Base-by-base conservation (phyloP, 2,888 invertebrate genomes). In the Dorcus parallelipipedus region DNA sequence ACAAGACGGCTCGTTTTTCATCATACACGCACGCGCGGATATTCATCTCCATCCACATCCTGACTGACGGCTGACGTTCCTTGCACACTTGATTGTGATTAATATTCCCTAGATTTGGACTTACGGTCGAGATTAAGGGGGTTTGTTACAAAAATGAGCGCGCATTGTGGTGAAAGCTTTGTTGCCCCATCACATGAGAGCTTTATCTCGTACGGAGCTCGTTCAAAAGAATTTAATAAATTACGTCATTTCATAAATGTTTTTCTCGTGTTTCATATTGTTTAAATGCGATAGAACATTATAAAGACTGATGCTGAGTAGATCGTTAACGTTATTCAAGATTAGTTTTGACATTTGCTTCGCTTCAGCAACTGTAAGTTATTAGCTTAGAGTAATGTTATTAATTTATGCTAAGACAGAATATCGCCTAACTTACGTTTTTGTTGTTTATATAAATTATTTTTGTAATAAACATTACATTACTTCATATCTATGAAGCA, bases 1-100 rank as follows among this genome's bases (percentile, higher is more conserved):
- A 70, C 70, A 68, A 70, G 72, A 69, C 64, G 69, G 68, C 71
- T 70, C 70, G 70, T 73, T 72, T 72, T 72, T 73, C 73, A 72
- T 73, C 72, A 67, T 72, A 71, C 71, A 70, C 69, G 67, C 67
- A 67, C 65, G 67, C 68, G 69, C 67, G 39, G 39, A 60, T 65
- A 69, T 70, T 68, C 71, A 70, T 70, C 69, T 67, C 69, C 70
- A 66, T 69, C 69, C 61, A 39, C 59, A 48, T 55, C 51, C 49
- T 62, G 58, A 60, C 43, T 58, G 62, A 62, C 62, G 58, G 52
- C 50, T 59, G 62, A 60, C 58, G 53, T 53, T 49, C 40, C 56
- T 38, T 58, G 65, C 63, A 64, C 67, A 66, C 69, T 69, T 73
- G 73, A 73, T 73, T 73, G 73, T 73, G 73, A 73, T 73, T 73